A percentile compares a stretch with the other conserved stretches of the same genome.
phyloP scores from a whole-genome alignment of 92 coral and sea anemone genomes.

The Porites divaricata region DNA sequence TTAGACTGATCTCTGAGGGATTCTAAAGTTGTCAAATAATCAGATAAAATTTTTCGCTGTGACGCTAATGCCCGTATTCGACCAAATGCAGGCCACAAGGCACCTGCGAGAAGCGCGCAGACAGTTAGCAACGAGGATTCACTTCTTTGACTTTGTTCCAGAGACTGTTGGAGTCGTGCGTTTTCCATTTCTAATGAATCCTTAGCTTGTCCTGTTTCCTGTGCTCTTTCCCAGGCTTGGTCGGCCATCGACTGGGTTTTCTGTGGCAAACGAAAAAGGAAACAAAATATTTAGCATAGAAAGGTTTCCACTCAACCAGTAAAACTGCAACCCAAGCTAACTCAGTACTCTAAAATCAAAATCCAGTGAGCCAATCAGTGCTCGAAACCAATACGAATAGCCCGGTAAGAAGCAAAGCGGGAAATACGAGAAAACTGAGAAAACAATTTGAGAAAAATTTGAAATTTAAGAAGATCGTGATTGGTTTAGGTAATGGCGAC shows the following conservation, averaged over 20 bases:
- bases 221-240: constrained; percentile 94
- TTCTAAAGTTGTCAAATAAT: constrained; percentile 73
- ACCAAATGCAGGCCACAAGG: constrained; percentile 93
- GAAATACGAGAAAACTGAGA: too few species aligned
- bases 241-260: constrained; percentile 95
- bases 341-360: too few species aligned
- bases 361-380: too few species aligned
- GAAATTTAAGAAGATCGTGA: too few species aligned
- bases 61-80: constrained; percentile 83
- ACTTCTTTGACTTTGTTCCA: constrained; percentile 79
- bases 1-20: constrained; percentile 79
- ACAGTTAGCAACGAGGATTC: constrained; percentile 78
- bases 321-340: too few species aligned
- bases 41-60: constrained; percentile 84
- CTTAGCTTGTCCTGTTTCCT: constrained; percentile 85
- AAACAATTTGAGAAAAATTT: too few species aligned
- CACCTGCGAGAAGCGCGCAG: constrained; percentile 91
- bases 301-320: too few species aligned
- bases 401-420: too few species aligned
- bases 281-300: neutral
- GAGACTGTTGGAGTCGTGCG: constrained; percentile 71
- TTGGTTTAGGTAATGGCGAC: too few species aligned
- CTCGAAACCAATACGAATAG: too few species aligned
- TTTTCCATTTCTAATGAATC: constrained; percentile 92
- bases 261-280: constrained; percentile 34